A percentile compares a stretch with the other conserved stretches of the same genome.
These are phyloP conservation scores for Drosophila mercatorum DNA, from an alignment of 2,888 invertebrate species.

Conservation along the genomic window DNA sequence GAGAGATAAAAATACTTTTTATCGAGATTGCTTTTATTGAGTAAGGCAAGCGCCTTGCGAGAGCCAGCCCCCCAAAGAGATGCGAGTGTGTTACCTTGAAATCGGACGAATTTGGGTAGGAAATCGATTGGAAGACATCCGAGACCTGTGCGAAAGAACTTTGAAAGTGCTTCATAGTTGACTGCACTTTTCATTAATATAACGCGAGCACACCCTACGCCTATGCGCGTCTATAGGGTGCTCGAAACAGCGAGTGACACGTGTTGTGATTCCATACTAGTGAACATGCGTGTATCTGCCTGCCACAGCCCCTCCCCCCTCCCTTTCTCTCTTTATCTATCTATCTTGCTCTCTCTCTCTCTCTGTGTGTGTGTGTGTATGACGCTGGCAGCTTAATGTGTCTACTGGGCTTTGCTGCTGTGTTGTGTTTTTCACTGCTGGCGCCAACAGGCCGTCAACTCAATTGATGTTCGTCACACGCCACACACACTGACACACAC, in stretches of 20 bases:
- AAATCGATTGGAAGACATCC: slow-evolving; percentile 26
- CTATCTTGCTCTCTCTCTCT: neutral
- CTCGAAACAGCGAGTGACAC: slow-evolving; percentile 6
- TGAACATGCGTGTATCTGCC: neutral
- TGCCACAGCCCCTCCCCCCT: neutral
- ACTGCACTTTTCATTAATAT: slow-evolving; percentile 28
- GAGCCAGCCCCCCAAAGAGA: neutral
- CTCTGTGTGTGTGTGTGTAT: slow-evolving; percentile 24
- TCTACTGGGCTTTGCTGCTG: slow-evolving; percentile 31
- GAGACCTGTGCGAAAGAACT: slow-evolving; percentile 11
- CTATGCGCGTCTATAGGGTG: slow-evolving; percentile 1
- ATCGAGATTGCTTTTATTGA: slow-evolving; percentile 16
- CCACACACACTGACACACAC: slow-evolving; percentile 11
- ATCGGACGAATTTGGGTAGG: slow-evolving; percentile 4
- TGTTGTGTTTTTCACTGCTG: slow-evolving; percentile 25
- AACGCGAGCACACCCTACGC: slow-evolving; percentile 8
- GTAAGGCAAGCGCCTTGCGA: neutral
- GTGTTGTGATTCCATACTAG: slow-evolving; percentile 16
- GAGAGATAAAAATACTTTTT: slow-evolving; percentile 1
- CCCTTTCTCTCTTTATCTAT: neutral
- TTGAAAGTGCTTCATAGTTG: slow-evolving; percentile 31
- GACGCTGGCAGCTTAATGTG: slow-evolving; percentile 49
- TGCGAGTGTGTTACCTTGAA: neutral
- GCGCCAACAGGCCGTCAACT: slow-evolving; percentile 54
- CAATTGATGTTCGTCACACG: slow-evolving; percentile 39